Evolutionary conservation across 2,888 invertebrate genomes (phyloP).

Genomic region (Thymelicus sylvestris): DNA sequence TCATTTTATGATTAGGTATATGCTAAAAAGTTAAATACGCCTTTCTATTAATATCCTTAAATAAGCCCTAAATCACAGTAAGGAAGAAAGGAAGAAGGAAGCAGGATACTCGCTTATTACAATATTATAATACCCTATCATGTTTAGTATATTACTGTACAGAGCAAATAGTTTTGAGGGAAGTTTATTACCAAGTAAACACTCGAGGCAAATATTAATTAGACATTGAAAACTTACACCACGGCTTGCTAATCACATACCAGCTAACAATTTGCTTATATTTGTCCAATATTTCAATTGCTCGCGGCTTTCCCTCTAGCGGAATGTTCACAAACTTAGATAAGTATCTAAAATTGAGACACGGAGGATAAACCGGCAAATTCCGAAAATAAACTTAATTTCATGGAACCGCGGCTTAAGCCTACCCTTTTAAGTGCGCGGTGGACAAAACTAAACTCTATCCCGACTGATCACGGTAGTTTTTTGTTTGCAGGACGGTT

Average conservation of each 20-base stretch:
- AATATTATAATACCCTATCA: no score
- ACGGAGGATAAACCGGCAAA: conserved; percentile 42
- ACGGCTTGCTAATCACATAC: conserved; percentile 24
- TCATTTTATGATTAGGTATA: no score
- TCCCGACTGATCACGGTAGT: conserved; percentile 40
- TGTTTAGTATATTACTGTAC: no score
- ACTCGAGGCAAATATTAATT: conserved; percentile 27
- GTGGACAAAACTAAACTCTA: conserved; percentile 39
- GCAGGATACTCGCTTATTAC: no score
- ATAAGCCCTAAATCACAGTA: no score
- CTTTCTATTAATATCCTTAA: no score
- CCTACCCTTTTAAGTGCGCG: conserved; percentile 42
- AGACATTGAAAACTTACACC: conserved; percentile 29
- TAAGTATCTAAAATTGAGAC: conserved; percentile 44
- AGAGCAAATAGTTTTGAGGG: no score
- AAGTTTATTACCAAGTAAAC: not conserved
- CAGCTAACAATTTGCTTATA: conserved; percentile 31
- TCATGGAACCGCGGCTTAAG: conserved; percentile 57
- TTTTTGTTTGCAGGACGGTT: conserved; percentile 43
- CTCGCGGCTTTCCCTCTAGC: conserved; percentile 17
- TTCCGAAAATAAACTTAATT: conserved; percentile 48
- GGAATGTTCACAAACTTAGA: conserved; percentile 40
- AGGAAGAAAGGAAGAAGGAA: no score
- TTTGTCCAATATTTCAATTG: conserved; percentile 28
- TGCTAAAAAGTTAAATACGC: no score